phyloP scores from a whole-genome alignment of 2,888 invertebrate genomes.

The Ypsolopha scabrella region DNA sequence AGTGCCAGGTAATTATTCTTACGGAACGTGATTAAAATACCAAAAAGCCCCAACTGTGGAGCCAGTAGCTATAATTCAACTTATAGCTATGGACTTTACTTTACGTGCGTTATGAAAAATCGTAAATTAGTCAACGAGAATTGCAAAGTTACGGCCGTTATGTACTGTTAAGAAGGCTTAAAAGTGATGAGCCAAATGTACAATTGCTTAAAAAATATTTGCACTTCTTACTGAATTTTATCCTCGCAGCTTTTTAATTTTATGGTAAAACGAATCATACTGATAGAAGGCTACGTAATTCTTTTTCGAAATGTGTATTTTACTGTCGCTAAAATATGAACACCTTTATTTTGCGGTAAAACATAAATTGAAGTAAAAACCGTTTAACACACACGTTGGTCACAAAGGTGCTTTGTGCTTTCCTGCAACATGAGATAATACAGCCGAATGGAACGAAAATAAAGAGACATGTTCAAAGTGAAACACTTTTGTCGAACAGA shows the following conservation, averaged over 20 bases:
- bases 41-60: background rate
- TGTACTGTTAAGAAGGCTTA: background rate
- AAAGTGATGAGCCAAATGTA: too few relatives aligned
- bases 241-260: too few relatives aligned
- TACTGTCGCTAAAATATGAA: too few relatives aligned
- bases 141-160: background rate
- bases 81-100: background rate
- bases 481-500: background rate
- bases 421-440: background rate
- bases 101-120: background rate
- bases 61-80: background rate
- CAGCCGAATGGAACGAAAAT: background rate
- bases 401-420: background rate
- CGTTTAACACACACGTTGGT: too few relatives aligned
- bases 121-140: slow-evolving; percentile 1
- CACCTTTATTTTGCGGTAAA: too few relatives aligned
- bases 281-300: too few relatives aligned
- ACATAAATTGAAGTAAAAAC: too few relatives aligned
- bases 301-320: too few relatives aligned
- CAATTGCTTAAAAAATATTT: too few relatives aligned
- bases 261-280: too few relatives aligned
- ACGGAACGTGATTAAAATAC: slow-evolving; percentile 2
- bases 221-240: too few relatives aligned
- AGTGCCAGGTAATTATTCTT: slow-evolving; percentile 2
- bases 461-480: background rate